Percentiles rank a stretch among this genome's conserved stretches.
These are phyloP conservation scores for Malacoctenus gilli DNA, from an alignment of 2,797 vertebrate species.

Conservation along the genomic window DNA sequence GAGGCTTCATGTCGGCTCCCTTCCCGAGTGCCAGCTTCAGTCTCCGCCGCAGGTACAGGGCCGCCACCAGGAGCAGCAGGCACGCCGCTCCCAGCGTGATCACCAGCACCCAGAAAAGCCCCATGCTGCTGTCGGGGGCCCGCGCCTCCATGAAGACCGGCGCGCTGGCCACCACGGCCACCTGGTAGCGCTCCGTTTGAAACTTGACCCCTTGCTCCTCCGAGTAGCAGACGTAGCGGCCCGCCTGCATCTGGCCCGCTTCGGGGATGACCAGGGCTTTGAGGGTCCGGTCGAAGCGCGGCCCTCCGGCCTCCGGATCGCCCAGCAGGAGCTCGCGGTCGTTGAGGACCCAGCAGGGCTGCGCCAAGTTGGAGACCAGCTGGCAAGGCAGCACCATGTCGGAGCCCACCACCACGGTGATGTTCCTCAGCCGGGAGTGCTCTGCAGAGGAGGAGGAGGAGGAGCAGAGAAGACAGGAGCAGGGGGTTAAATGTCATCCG, in stretches of 20 bases:
- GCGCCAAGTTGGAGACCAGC: conserved; percentile 92
- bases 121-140: conserved; percentile 89
- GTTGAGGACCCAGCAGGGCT: conserved; percentile 88
- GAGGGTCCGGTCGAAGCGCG: conserved; percentile 85
- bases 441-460: conserved; percentile 65
- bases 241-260: conserved; percentile 82
- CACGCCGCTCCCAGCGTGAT: conserved; percentile 90
- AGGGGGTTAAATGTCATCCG: conserved; percentile 19
- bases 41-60: conserved; percentile 88
- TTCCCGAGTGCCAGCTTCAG: conserved; percentile 90
- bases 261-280: conserved; percentile 87
- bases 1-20: conserved; percentile 86
- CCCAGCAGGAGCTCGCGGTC: conserved; percentile 82
- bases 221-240: conserved; percentile 89
- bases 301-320: conserved; percentile 69
- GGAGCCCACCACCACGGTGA: conserved; percentile 90
- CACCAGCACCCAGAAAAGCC: conserved; percentile 91
- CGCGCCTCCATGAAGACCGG: conserved; percentile 88
- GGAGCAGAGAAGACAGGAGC: conserved; percentile 16
- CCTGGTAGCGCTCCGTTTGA: conserved; percentile 86
- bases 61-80: conserved; percentile 86
- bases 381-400: conserved; percentile 92
- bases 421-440: conserved; percentile 82
- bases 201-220: conserved; percentile 89
- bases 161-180: conserved; percentile 85